phyloP scores from a whole-genome alignment of 2,113 vertebrate genomes.

The Campylorhamphus procurvoides region DNA sequence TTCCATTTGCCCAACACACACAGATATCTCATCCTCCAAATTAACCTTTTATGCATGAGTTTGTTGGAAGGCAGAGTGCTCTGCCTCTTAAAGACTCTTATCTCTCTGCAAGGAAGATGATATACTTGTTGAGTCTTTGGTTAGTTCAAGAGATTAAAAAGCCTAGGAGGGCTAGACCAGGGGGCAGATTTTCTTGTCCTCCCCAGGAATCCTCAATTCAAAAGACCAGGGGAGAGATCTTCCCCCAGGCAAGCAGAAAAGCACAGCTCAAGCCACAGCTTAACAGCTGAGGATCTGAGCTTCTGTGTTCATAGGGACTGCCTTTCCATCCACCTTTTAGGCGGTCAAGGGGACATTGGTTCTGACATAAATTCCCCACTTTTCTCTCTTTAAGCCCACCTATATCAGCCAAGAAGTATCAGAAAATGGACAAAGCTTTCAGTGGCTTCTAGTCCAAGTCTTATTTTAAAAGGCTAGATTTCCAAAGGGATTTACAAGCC shows the following conservation, averaged over 20 bases:
- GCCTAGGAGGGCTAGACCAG: neutral
- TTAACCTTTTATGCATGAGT: conserved; percentile 30
- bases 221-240: neutral
- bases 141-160: conserved; percentile 2
- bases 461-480: neutral
- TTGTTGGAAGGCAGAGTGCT: conserved; percentile 13
- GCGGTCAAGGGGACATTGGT: neutral
- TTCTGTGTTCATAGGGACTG: fast-evolving
- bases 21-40: neutral
- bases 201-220: neutral
- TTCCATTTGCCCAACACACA: neutral
- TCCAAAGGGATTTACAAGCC: neutral
- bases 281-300: neutral
- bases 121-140: conserved; percentile 19
- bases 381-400: neutral
- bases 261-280: neutral
- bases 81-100: neutral
- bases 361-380: neutral
- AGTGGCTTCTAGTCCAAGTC: neutral
- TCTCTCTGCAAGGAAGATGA: neutral
- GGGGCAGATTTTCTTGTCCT: neutral
- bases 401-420: neutral
- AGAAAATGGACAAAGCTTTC: neutral
- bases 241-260: neutral
- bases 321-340: neutral